Evolutionary conservation across 92 coral and sea anemone species (phyloP).

Genomic region (Phenganax stokvisi): DNA sequence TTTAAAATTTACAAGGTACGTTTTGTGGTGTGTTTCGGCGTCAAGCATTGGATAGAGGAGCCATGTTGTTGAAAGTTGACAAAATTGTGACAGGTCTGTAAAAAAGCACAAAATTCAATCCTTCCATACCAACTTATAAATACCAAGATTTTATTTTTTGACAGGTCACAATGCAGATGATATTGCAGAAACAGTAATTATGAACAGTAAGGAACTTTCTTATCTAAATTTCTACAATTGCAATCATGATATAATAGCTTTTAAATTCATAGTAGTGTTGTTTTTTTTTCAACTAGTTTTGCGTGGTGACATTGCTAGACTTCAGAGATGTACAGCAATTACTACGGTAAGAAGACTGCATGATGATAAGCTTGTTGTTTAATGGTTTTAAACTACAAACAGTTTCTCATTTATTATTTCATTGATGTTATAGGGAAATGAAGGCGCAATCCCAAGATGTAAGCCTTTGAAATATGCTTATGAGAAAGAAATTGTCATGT

Average conservation of each 20-base stretch:
- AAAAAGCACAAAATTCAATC: too few relatives aligned
- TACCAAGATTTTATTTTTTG: not conserved
- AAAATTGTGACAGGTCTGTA: constrained; percentile 85
- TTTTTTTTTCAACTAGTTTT: constrained; percentile 49
- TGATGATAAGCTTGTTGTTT: not conserved
- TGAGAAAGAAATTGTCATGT: constrained; percentile 97
- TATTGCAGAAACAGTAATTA: constrained; percentile 94
- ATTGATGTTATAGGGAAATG: constrained; percentile 63
- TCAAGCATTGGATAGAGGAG: constrained; percentile 97
- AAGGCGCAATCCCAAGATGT: constrained; percentile 90
- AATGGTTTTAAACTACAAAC: not conserved
- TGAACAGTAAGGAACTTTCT: constrained; percentile 70
- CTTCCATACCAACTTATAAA: too few relatives aligned
- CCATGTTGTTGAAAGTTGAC: constrained; percentile 83
- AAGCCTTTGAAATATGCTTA: constrained; percentile 97
- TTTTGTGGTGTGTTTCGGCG: constrained; percentile 97
- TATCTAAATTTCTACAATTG: not conserved
- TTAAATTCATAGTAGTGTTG: not conserved
- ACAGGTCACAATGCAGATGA: constrained; percentile 98
- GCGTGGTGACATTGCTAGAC: constrained; percentile 92
- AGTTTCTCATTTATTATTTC: not conserved
- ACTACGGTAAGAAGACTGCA: constrained; percentile 56
- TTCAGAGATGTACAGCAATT: constrained; percentile 83
- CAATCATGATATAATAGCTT: not conserved
- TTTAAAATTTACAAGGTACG: constrained; percentile 54